Base-by-base conservation (phyloP, 2,113 vertebrate species). In the Percopsis transmontana region DNA sequence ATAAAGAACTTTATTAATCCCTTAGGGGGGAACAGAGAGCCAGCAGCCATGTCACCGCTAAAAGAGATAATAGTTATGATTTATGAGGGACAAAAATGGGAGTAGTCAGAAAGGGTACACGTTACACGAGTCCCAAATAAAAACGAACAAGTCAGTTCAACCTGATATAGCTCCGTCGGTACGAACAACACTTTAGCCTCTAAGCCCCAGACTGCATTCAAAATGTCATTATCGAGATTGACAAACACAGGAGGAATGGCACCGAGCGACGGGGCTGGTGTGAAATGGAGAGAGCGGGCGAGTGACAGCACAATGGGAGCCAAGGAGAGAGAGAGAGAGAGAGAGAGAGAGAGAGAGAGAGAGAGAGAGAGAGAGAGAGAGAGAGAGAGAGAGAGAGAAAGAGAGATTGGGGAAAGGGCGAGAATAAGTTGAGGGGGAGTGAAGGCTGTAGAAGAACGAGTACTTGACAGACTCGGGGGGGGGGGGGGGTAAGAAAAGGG, bases 351-450 rank as follows among this genome's bases (percentile, higher is more conserved):
- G 62, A 21, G 27, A 55, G 11, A 42, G 20, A n/a, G 44, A 38
- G 53, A 48, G 12, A 14, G 40, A 20, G 12, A 12, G 20, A 51
- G 21, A 21, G 16, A 45, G n/a, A 70, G 42, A 50, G 33, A 20
- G 39, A 21, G 63, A 41, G 41, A 48, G 51, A 53, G 42, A 48
- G 23, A 57, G 54, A 40, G 65, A 27, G 51, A 23, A 8, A 24
- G 11, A 20, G 62, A 63, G 67, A 23, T 12, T 15, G 13, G 24
- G 55, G 18, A 41, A 27, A 55, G 18, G 39, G 39, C 14, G 56
- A 72, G 72, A 33, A 33, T 33, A 33, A 33, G 3, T 33, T 33
- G 27, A 33, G 27, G 27, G 7, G 3, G 7, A 33, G 7, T 7
- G 27, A 33, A 33, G 27, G 27, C 27, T 33, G 27, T 6, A 33